Evolutionary conservation across 2,797 vertebrate genomes (phyloP), one percentile per base, ranked within the genome.

Genomic region (Sebastes diploproa): DNA sequence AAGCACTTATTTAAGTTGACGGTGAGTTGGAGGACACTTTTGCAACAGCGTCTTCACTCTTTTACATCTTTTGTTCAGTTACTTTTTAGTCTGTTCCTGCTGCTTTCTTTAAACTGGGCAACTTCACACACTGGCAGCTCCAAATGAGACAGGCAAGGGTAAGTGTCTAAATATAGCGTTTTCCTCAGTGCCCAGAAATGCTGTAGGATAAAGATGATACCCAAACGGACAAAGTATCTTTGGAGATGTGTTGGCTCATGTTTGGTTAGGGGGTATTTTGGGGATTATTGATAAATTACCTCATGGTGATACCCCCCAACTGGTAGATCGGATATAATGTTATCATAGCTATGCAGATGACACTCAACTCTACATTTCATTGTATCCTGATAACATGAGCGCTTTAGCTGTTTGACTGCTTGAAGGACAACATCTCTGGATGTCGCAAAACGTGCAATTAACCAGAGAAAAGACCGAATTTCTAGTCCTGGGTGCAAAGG

Each of bases 1-100:
- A 1, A 71, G 58, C 58, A 64, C 25, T 62, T 80, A 38, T 72
- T 75, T 13, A 42, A 67, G 65, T 60, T 75, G 61, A 38, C 10
- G n/a, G 42, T 52, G 77, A 79, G 76, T 79, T 70, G 46, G 54
- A 81, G 63, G 78, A 81, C 34, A 65, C 59, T 78, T 78, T 25
- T 59, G 50, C 25, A 20, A 13, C 54, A 72, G 67, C 55, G 27
- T 46, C 20, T 63, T 27, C 56, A 29, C 22, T 56, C 34, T 30
- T 74, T 70, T n/a, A 56, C 32, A 65, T 16, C 7, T 72, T 58
- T 65, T 72, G 29, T 36, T 54, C 16, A 11, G 6, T 36, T 75
- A 4, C 3, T 30, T n/a, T n/a, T 59, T 55, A 70, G 54, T 50
- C 23, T 56, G 25, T 65, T 75, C 6, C 38, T 67, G 29, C 23